phyloP scores from a whole-genome alignment of 2,797 vertebrate species.

The Characodon lateralis region DNA sequence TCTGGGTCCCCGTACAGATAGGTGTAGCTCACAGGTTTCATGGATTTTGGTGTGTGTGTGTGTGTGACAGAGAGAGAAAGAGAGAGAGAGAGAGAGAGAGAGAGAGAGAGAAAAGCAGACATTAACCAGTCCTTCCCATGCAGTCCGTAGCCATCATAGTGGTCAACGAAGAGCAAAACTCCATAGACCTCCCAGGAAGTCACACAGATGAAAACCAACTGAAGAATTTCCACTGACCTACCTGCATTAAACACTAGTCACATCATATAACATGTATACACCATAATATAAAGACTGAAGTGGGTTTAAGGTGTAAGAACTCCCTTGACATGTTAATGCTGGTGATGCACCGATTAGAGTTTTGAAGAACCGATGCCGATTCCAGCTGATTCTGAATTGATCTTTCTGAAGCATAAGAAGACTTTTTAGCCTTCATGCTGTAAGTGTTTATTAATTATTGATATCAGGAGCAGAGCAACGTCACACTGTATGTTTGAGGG shows the following conservation, averaged over 20 bases:
- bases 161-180: constrained; percentile 56
- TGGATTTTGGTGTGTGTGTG: constrained; percentile 1
- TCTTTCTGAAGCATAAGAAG: no score
- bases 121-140: constrained; percentile 59
- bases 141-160: constrained; percentile 63
- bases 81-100: background rate
- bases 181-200: constrained; percentile 64
- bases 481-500: no score
- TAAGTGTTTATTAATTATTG: no score
- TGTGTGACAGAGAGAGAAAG: background rate
- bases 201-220: background rate
- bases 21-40: constrained; percentile 38
- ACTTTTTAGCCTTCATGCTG: no score
- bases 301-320: background rate
- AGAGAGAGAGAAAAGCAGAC: constrained; percentile 27
- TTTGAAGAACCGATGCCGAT: no score
- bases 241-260: constrained; percentile 17
- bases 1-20: constrained; percentile 16
- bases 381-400: no score
- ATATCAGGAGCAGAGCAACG: no score
- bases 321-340: background rate
- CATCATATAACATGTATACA: background rate
- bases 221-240: constrained; percentile 14
- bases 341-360: background rate
- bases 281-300: background rate